Percentiles rank a stretch among this genome's conserved stretches.
Conservation (phyloP, 2,113 vertebrate genomes). For the Vombatus ursinus region DNA sequence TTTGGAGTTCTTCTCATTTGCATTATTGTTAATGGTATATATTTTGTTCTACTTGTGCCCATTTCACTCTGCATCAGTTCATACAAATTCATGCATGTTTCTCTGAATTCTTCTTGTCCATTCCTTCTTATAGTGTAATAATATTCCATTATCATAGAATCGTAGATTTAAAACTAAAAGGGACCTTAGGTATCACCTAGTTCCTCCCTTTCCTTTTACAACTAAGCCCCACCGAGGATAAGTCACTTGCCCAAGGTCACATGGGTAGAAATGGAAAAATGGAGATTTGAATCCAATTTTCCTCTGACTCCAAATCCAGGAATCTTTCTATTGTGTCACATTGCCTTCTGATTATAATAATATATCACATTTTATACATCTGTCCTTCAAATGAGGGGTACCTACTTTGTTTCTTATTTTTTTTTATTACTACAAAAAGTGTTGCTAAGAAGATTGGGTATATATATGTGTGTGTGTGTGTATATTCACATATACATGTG, state of each 20-base stretch:
- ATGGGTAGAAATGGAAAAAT: neutral
- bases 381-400: too few relatives aligned
- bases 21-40: neutral
- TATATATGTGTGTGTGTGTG: too few relatives aligned
- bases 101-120: neutral
- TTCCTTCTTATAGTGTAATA: neutral
- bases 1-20: neutral
- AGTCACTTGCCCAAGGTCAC: neutral
- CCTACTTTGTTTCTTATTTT: too few relatives aligned
- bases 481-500: too few relatives aligned
- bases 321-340: too few relatives aligned
- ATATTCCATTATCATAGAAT: neutral
- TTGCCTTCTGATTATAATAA: too few relatives aligned
- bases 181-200: too few relatives aligned
- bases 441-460: neutral
- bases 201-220: neutral
- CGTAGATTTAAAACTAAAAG: neutral
- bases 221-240: neutral
- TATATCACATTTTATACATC: too few relatives aligned
- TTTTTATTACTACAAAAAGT: neutral
- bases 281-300: neutral
- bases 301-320: neutral
- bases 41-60: neutral
- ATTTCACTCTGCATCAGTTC: too few relatives aligned
- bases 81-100: too few relatives aligned